phyloP scores from a whole-genome alignment of 1,140 invertebrate species.

The Procambarus clarkii region DNA sequence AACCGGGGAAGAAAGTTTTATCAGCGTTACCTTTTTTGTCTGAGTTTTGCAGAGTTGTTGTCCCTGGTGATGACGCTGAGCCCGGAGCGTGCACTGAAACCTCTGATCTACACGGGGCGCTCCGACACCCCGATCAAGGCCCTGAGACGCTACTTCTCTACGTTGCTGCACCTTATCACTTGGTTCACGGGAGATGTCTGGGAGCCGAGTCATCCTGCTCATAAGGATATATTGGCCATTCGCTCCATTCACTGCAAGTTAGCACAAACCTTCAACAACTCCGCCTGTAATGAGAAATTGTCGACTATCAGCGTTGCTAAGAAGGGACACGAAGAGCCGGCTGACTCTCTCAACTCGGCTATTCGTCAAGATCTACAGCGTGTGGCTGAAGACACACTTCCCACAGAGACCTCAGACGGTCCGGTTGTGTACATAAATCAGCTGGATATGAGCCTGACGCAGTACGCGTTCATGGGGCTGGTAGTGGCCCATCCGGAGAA shows the following conservation, averaged over 20 bases:
- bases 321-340: conserved; percentile 23
- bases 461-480: conserved; percentile 76
- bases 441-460: conserved; percentile 76
- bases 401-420: conserved; percentile 48
- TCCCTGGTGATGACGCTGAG: conserved; percentile 24
- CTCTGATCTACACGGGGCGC: conserved; percentile 74
- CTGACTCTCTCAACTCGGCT: conserved; percentile 10
- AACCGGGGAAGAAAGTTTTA: conserved; percentile 50
- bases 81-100: neutral
- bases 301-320: neutral
- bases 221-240: conserved; percentile 72
- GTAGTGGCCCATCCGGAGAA: conserved; percentile 74
- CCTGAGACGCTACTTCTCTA: conserved; percentile 74
- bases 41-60: conserved; percentile 37
- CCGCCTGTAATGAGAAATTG: neutral
- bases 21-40: conserved; percentile 29
- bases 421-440: conserved; percentile 74
- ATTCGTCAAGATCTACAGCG: conserved; percentile 20
- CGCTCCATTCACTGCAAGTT: conserved; percentile 74
- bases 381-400: neutral
- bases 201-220: conserved; percentile 63
- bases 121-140: conserved; percentile 73
- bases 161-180: conserved; percentile 73
- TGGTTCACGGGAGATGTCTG: conserved; percentile 75
- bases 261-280: conserved; percentile 6